A percentile compares a stretch with the other conserved stretches of the same genome.
These are phyloP conservation scores for Myripristis murdjan DNA, from an alignment of 2,797 vertebrate species.

Conservation along the genomic window DNA sequence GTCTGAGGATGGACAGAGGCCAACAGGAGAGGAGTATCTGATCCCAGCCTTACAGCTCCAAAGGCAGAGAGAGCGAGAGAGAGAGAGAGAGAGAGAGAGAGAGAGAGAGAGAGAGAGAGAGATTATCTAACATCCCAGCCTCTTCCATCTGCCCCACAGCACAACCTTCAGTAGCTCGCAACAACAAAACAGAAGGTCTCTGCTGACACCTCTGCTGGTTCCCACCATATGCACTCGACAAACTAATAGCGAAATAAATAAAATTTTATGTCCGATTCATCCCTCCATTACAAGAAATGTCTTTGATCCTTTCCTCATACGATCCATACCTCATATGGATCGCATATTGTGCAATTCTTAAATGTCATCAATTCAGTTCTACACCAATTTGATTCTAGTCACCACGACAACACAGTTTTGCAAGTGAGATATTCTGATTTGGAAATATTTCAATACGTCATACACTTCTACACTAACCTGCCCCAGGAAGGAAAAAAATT, in stretches of 20 bases:
- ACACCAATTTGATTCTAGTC: background rate
- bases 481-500: too few relatives aligned
- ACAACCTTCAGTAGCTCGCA: constrained; percentile 40
- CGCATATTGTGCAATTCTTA: too few relatives aligned
- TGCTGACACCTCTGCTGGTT: constrained; percentile 42
- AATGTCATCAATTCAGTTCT: background rate
- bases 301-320: background rate
- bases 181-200: constrained; percentile 41
- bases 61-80: constrained; percentile 17
- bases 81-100: constrained; percentile 19
- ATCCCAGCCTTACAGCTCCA: constrained; percentile 72
- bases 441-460: background rate
- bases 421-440: background rate
- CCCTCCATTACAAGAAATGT: background rate
- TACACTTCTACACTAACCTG: too few relatives aligned
- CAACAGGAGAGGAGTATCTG: constrained; percentile 69
- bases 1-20: constrained; percentile 67
- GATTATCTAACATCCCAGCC: constrained; percentile 71
- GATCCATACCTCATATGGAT: too few relatives aligned
- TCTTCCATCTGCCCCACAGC: constrained; percentile 40
- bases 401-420: background rate
- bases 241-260: constrained; percentile 12
- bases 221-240: too few relatives aligned
- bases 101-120: constrained; percentile 32
- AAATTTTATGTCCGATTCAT: constrained; percentile 11